Base-by-base conservation (phyloP, 2,888 invertebrate species). In the Cryptocheilus praepositus region DNA sequence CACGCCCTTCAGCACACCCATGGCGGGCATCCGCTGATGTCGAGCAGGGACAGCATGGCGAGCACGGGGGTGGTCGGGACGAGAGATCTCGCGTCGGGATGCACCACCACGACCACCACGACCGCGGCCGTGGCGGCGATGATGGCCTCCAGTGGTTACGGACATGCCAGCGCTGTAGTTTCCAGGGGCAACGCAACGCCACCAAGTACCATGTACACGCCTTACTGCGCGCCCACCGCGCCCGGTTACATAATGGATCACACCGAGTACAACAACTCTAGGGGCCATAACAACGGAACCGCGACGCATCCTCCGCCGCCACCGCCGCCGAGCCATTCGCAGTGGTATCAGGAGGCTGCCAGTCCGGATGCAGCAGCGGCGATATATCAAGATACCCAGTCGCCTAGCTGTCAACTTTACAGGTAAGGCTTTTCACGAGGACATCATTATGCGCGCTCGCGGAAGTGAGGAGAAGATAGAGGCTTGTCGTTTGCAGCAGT, bases 301-400 rank as follows among this genome's bases (percentile, higher is more conserved):
- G 82, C 81, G 8, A 80, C 22, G 72, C 81, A 0, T 82, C 81
- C 61, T 70, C 85, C 3, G 55, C 55, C 0, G 82, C 85, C 8
- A 19, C 82, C 22, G 80, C 81, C 19, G 72, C 81, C 0, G 36
- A 82, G 81, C 7, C 88, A 88, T 70, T 81, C 88, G 19, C 88
- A 88, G 51, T 88, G 88, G 88, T 88, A 88, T 70, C 88, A 88
- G 67, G 88, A 88, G 68, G 87, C 88, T 0, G 82, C 87, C 4
- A 88, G 88, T 73, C 88, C 88, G 0, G 88, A 88, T 62, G 70
- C 84, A 1, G 70, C 85, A 1, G 83, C 88, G 0, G 82, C 85
- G 7, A 87, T 88, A 75, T 88, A 88, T 66, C 88, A 88, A 73
- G 88, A 88, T 13, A 88, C 88, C 0, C 88, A 88, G 65, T 88